Conservation (phyloP, 2,797 vertebrate species). For the Capromys pilorides region DNA sequence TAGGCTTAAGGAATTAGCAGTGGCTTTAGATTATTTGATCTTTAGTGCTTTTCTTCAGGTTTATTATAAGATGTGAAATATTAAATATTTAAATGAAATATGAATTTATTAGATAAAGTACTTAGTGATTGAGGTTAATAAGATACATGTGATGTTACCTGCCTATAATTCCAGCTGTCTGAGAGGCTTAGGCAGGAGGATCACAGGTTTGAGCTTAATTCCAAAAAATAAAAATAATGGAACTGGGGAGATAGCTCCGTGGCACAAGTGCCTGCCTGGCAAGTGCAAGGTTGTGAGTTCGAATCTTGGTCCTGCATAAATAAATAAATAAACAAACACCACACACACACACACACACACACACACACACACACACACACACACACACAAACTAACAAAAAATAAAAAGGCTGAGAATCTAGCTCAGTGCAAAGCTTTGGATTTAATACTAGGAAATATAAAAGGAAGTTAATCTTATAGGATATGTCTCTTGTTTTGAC, state of each 20-base stretch:
- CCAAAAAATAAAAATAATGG: not conserved
- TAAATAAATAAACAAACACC: too few species aligned
- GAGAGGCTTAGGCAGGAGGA: not conserved
- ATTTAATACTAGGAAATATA: not conserved
- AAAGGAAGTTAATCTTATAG: not conserved
- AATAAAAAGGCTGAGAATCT: not conserved
- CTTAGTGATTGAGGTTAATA: not conserved
- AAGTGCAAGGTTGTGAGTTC: too few species aligned
- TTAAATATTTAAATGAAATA: constrained; percentile 39
- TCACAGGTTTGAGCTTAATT: not conserved
- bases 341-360: too few species aligned
- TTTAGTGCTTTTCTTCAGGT: not conserved
- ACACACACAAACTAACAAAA: too few species aligned
- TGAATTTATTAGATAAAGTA: not conserved
- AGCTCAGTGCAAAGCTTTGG: not conserved
- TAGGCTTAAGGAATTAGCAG: not conserved
- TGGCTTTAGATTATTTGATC: not conserved
- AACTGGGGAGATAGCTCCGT: too few species aligned
- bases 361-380: too few species aligned
- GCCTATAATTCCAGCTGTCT: not conserved
- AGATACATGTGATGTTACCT: not conserved
- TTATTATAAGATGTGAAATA: not conserved
- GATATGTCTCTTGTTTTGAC: not conserved
- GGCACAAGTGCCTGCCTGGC: too few species aligned
- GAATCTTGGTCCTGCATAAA: too few species aligned